Evolutionary conservation across 2,888 invertebrate genomes (phyloP).

Genomic region (Dolichomitus sp.): DNA sequence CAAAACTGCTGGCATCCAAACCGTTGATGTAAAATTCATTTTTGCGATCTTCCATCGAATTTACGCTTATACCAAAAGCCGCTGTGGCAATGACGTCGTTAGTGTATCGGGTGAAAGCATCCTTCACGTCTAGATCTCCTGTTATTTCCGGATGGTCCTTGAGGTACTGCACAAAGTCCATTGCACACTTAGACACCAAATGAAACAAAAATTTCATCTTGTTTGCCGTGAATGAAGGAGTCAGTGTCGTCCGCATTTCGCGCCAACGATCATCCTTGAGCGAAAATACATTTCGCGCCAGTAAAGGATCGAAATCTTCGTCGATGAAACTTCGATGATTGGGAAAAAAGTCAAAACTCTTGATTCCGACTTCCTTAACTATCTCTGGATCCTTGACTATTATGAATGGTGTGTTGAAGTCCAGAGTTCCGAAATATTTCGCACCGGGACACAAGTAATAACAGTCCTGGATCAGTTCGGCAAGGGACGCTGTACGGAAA

Average conservation of each 20-base stretch:
- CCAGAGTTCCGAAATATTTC: slow-evolving; percentile 74
- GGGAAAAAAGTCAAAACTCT: slow-evolving; percentile 79
- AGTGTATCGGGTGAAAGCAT: slow-evolving; percentile 87
- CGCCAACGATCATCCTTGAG: slow-evolving; percentile 78
- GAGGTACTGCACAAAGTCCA: slow-evolving; percentile 73
- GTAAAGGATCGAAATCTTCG: slow-evolving; percentile 77
- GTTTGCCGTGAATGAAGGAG: slow-evolving; percentile 78
- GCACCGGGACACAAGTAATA: slow-evolving; percentile 63
- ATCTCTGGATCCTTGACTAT: slow-evolving; percentile 80
- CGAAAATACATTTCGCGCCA: slow-evolving; percentile 78
- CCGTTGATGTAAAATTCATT: slow-evolving; percentile 88
- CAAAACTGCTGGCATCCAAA: slow-evolving; percentile 70
- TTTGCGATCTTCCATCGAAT: slow-evolving; percentile 87
- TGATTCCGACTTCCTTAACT: slow-evolving; percentile 77
- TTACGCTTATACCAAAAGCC: slow-evolving; percentile 88
- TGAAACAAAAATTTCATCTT: slow-evolving; percentile 79
- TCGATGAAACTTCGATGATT: slow-evolving; percentile 77
- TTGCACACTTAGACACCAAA: slow-evolving; percentile 73
- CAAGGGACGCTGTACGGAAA: background rate
- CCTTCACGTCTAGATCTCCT: slow-evolving; percentile 85
- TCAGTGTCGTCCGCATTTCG: slow-evolving; percentile 76
- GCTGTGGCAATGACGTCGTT: slow-evolving; percentile 89
- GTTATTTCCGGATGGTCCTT: slow-evolving; percentile 71
- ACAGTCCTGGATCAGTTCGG: background rate
- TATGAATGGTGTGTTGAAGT: slow-evolving; percentile 74